phyloP scores from a whole-genome alignment of 1,140 invertebrate species.

The Zaprionus capensis region DNA sequence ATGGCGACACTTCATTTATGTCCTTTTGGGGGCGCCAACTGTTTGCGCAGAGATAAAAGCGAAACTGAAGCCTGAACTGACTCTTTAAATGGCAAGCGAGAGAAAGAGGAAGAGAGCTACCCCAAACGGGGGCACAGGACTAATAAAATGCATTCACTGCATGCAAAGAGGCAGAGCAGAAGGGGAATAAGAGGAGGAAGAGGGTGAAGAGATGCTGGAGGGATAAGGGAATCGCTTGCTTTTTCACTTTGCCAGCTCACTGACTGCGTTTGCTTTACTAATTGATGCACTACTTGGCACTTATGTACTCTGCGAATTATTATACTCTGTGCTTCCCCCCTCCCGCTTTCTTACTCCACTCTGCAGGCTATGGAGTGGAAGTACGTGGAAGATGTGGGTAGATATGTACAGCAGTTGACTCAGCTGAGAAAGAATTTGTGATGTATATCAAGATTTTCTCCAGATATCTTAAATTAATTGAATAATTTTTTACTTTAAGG shows the following conservation, averaged over 20 bases:
- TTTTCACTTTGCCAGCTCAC: slow-evolving; percentile 70
- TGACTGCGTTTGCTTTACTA: slow-evolving; percentile 78
- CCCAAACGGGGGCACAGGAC: background rate
- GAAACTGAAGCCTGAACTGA: slow-evolving; percentile 51
- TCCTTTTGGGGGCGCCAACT: slow-evolving; percentile 67
- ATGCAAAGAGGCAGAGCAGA: background rate
- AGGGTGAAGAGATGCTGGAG: background rate
- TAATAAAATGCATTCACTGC: slow-evolving; percentile 39
- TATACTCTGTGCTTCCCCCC: background rate
- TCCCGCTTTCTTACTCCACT: background rate
- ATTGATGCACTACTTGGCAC: slow-evolving; percentile 73
- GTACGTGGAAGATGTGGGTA: background rate
- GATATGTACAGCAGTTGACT: background rate
- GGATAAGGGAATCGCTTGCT: slow-evolving; percentile 49
- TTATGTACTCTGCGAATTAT: slow-evolving; percentile 72
- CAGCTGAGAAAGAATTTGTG: background rate
- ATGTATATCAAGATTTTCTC: too few relatives aligned
- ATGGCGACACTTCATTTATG: slow-evolving; percentile 69
- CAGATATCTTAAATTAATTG: too few relatives aligned
- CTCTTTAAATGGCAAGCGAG: slow-evolving; percentile 53
- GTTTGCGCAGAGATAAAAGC: slow-evolving; percentile 71
- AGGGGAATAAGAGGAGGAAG: background rate
- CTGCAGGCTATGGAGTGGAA: background rate
- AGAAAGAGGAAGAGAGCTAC: background rate
- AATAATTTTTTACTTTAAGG: too few relatives aligned